A percentile compares a stretch with the other conserved stretches of the same genome.
Conservation (phyloP, 1,140 invertebrate genomes). For the Theocolax elegans region DNA sequence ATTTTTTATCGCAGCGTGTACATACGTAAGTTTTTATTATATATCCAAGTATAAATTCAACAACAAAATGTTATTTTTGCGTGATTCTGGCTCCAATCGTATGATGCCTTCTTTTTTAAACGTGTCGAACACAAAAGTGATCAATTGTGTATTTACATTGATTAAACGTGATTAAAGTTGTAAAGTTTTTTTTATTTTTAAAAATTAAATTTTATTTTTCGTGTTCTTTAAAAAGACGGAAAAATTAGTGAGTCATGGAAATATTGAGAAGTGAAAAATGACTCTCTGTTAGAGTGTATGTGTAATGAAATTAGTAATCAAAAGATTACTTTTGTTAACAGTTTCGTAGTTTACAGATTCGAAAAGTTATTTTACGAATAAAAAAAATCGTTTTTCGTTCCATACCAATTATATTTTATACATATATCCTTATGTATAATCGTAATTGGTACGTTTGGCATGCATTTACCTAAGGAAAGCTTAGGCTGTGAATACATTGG, state of each 20-base stretch:
- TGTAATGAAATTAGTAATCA: not conserved
- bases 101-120: constrained; percentile 24
- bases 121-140: not conserved
- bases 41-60: constrained; percentile 11
- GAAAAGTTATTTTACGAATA: constrained; percentile 4
- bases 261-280: not conserved
- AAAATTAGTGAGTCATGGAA: not conserved
- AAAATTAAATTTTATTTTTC: not conserved
- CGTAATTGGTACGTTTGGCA: constrained; percentile 44
- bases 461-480: constrained; percentile 65
- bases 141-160: not conserved
- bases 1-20: constrained; percentile 27
- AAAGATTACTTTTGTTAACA: constrained; percentile 19
- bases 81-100: constrained; percentile 32
- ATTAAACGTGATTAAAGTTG: not conserved
- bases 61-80: constrained; percentile 10
- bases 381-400: constrained; percentile 5
- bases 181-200: not conserved
- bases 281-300: not conserved
- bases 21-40: constrained; percentile 28
- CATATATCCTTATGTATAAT: not conserved
- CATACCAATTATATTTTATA: not conserved
- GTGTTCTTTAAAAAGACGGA: not conserved
- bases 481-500: constrained; percentile 67
- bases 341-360: not conserved